Evolutionary conservation across 2,888 invertebrate species (phyloP).

Genomic region (Clistopyga incitator): DNA sequence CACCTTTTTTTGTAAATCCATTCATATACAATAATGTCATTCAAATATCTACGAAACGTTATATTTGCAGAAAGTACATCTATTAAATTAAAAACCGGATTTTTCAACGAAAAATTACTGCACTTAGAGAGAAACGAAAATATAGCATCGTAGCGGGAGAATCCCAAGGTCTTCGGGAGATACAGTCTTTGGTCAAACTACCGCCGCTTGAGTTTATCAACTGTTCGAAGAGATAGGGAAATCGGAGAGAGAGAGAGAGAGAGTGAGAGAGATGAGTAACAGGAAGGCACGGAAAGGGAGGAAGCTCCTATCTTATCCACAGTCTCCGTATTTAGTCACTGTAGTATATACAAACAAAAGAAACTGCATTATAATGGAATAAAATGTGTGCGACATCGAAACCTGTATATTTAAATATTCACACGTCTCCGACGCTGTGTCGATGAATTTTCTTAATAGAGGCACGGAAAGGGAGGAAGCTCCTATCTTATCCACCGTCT

Average conservation of each 20-base stretch:
- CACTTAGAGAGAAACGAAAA: neutral
- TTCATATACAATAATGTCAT: too few relatives aligned
- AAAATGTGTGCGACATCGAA: neutral
- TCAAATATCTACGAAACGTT: too few relatives aligned
- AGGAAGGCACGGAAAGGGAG: conserved; percentile 50
- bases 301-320: conserved; percentile 54
- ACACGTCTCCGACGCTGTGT: too few relatives aligned
- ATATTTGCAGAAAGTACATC: neutral
- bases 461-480: conserved; percentile 41
- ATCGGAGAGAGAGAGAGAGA: neutral
- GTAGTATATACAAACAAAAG: neutral
- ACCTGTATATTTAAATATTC: too few relatives aligned
- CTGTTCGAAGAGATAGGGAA: conserved; percentile 22
- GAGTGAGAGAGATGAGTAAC: conserved; percentile 44
- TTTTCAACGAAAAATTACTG: neutral
- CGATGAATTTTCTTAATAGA: too few relatives aligned
- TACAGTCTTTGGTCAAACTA: conserved; percentile 2
- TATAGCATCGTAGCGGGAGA: neutral
- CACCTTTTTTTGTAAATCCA: too few relatives aligned
- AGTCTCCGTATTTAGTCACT: conserved; percentile 9
- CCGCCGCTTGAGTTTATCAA: conserved; percentile 30
- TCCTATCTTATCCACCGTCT: conserved; percentile 52
- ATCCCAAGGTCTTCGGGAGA: conserved; percentile 10
- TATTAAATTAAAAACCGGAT: neutral
- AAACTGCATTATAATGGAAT: neutral